These are phyloP conservation scores for Bradypus variegatus DNA, from an alignment of 2,797 vertebrate species.

Conservation along the genomic window DNA sequence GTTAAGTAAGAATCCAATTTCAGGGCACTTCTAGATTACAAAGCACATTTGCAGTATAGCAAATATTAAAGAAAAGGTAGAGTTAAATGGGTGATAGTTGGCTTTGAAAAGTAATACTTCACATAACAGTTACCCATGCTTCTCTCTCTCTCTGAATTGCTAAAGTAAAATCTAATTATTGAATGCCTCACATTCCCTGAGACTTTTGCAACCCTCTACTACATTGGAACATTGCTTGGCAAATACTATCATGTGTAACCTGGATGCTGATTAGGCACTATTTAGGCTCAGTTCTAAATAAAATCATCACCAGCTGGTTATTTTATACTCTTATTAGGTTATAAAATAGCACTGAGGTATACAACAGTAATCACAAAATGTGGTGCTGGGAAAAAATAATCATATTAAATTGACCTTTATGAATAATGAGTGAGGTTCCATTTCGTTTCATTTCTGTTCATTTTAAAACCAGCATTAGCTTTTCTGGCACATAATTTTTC, in stretches of 20 bases:
- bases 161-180: constrained; percentile 61
- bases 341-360: constrained; percentile 72
- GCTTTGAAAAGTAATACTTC: constrained; percentile 56
- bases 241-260: constrained; percentile 62
- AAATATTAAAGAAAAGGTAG: constrained; percentile 10
- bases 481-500: constrained; percentile 77
- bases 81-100: constrained; percentile 25
- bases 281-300: constrained; percentile 66
- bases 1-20: constrained; percentile 17
- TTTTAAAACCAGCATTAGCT: constrained; percentile 75
- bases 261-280: constrained; percentile 47
- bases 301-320: constrained; percentile 72
- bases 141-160: constrained; percentile 24
- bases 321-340: constrained; percentile 72
- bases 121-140: constrained; percentile 28
- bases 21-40: neutral
- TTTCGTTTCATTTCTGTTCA: constrained; percentile 76
- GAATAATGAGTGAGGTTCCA: constrained; percentile 76
- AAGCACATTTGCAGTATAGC: constrained; percentile 34
- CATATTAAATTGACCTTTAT: constrained; percentile 77
- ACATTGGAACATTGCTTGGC: constrained; percentile 58
- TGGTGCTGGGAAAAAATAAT: constrained; percentile 73
- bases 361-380: constrained; percentile 71
- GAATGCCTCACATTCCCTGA: constrained; percentile 49
- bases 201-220: constrained; percentile 48